Percentiles rank a stretch among this genome's conserved stretches.
These are phyloP conservation scores for Heliconius hewitsoni DNA, from an alignment of 1,140 invertebrate genomes.

Conservation along the genomic window DNA sequence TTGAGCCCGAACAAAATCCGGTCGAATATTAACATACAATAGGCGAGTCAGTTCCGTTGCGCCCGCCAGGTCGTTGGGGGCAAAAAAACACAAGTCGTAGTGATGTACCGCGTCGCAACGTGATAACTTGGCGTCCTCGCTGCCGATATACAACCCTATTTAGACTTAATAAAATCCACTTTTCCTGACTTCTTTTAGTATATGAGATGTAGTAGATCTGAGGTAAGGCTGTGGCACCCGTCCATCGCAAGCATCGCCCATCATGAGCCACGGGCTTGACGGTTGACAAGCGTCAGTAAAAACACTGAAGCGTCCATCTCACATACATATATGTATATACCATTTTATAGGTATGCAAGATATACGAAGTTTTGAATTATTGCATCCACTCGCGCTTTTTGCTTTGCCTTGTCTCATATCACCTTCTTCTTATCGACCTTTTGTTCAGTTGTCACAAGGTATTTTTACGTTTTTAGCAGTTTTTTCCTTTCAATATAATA, in stretches of 20 bases:
- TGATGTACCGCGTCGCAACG: conserved; percentile 25
- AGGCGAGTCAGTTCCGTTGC: conserved; percentile 75
- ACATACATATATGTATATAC: conserved; percentile 17
- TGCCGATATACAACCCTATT: conserved; percentile 40
- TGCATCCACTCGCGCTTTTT: conserved; percentile 58
- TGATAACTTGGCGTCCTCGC: conserved; percentile 11
- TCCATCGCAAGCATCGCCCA: conserved; percentile 72
- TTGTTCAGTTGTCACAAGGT: conserved; percentile 58
- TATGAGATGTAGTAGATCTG: conserved; percentile 38
- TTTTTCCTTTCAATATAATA: background rate
- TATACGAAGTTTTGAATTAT: conserved; percentile 63
- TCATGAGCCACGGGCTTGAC: conserved; percentile 63
- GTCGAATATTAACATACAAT: conserved; percentile 79
- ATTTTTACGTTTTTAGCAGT: conserved; percentile 37
- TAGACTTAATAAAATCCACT: conserved; percentile 32
- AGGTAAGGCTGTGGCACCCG: conserved; percentile 67
- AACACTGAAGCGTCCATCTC: conserved; percentile 43
- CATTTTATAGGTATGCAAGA: conserved; percentile 36
- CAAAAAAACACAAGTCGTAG: conserved; percentile 71
- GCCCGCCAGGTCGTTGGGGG: conserved; percentile 74
- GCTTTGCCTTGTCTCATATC: conserved; percentile 45
- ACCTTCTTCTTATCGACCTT: conserved; percentile 49
- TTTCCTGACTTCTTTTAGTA: background rate
- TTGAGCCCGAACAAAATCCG: conserved; percentile 79
- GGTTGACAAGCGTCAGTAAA: conserved; percentile 74